These are phyloP conservation scores for Heliangelus exortis DNA, from an alignment of 2,797 vertebrate species.

Conservation along the genomic window DNA sequence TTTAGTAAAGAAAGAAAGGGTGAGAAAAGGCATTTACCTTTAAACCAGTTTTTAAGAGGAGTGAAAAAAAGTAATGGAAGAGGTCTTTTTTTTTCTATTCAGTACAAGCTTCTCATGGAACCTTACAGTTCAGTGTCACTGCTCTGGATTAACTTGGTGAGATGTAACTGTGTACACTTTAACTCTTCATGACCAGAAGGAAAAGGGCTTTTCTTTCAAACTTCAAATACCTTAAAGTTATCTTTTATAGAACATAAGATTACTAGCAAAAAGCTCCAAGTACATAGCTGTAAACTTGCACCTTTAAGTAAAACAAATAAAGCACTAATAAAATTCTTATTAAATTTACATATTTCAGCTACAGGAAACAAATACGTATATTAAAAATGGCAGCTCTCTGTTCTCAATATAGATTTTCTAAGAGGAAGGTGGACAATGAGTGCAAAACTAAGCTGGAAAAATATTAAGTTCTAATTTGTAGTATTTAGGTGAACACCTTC, in stretches of 20 bases:
- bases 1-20: not conserved
- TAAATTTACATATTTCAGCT: not conserved
- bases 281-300: not conserved
- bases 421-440: not conserved
- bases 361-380: not conserved
- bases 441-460: not conserved
- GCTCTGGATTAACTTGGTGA: not conserved
- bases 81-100: not conserved
- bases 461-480: not conserved
- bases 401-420: not conserved
- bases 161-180: not conserved
- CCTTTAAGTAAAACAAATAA: not conserved
- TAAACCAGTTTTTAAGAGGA: not conserved
- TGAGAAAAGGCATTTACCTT: not conserved
- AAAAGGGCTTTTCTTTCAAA: not conserved
- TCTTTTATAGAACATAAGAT: not conserved
- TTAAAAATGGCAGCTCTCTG: not conserved
- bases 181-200: not conserved
- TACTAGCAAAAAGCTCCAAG: not conserved
- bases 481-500: not conserved
- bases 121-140: fast-evolving
- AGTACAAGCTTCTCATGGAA: not conserved
- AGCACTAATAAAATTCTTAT: not conserved
- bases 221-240: not conserved
- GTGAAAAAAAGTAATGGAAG: not conserved